Base-by-base conservation (phyloP, 1,140 invertebrate genomes). In the Hydropsyche tenuis region DNA sequence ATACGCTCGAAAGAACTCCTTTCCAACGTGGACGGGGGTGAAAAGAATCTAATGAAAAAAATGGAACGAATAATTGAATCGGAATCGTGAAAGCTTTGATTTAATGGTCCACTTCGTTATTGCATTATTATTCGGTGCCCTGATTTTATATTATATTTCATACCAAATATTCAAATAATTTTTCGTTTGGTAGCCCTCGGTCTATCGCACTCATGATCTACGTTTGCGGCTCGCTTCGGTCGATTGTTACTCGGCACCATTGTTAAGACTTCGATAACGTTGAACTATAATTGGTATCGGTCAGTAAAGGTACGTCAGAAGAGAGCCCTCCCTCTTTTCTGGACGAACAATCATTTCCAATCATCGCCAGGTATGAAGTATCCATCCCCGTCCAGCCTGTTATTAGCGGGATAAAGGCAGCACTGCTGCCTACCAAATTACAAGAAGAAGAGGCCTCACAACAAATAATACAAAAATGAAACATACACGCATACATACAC, bases 201-300 rank as follows among this genome's bases (percentile, higher is more conserved):
- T 74, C n/a, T 69, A 69, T 75, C 70, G 4, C 37, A 16, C 18
- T 30, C 22, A 11, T 12, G 25, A 71, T 66, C 69, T 56, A 30
- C 12, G 43, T 46, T 25, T 14, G 46, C 11, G 62, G 69, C 74
- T 7, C 69, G 14, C 37, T 64, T 53, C 65, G 18, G 18, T 43
- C 53, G 37, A 64, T 53, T 74, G 73, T 73, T 74, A 68, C 56
- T 12, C 63, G 16, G n/a, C 12, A 27, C 70, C 60, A 75, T 77
- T 75, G 76, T 77, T 77, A 73, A 51, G 65, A 69, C 25, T 69
- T 25, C 69, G 62, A 70, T 70, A 73, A 73, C 69, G 71, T 69
- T 53, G 60, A 69, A 71, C 69, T 70, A 73, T 77, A 74, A 77
- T 77, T 77, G 73, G 70, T 77, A 77, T 66, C 70, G 71, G 75